These are phyloP conservation scores for Meghimatium bilineatum DNA, from an alignment of 2,888 invertebrate genomes.

Conservation along the genomic window DNA sequence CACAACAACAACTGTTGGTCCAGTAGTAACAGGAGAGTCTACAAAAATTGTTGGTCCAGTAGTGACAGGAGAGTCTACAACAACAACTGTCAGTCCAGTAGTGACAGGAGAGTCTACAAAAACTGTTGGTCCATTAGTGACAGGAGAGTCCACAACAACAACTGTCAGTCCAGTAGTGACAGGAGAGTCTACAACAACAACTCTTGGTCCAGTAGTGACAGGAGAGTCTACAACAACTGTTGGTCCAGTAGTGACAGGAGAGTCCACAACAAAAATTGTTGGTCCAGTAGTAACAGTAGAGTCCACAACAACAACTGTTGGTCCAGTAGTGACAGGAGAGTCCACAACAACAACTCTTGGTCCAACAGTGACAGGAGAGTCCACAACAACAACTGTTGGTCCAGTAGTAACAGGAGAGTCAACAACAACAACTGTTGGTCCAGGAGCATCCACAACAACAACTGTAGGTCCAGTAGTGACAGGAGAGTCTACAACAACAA, in stretches of 20 bases:
- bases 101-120: constrained; percentile 23
- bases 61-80: not conserved
- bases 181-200: constrained; percentile 19
- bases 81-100: not conserved
- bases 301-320: not conserved
- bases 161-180: not conserved
- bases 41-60: not conserved
- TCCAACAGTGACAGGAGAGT: not conserved
- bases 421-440: not conserved
- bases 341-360: not conserved
- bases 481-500: not conserved
- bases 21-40: not conserved
- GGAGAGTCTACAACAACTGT: not conserved
- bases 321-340: not conserved
- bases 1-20: constrained; percentile 2
- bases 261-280: constrained; percentile 1
- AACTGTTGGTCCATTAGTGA: not conserved
- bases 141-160: not conserved
- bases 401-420: not conserved
- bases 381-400: not conserved
- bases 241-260: constrained; percentile 15
- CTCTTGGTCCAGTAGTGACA: not conserved
- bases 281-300: not conserved
- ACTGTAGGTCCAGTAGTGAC: not conserved
- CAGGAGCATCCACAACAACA: constrained; percentile 20